Evolutionary conservation across 2,797 vertebrate genomes (phyloP).

Genomic region (Hoplostethus atlanticus): DNA sequence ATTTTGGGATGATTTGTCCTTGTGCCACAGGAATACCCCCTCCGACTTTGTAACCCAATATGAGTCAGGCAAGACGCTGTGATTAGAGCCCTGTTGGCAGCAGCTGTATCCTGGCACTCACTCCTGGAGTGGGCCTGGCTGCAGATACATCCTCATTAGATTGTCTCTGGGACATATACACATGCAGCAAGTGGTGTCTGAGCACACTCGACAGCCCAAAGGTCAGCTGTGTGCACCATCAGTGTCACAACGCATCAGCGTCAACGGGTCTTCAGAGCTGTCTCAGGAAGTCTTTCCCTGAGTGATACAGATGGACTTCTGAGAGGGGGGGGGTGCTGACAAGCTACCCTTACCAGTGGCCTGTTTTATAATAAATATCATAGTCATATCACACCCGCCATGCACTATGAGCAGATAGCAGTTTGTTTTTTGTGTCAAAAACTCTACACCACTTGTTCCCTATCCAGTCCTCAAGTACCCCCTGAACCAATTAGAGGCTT

Average conservation of each 20-base stretch:
- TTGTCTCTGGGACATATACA: slow-evolving; percentile 84
- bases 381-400: slow-evolving; percentile 37
- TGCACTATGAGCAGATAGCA: slow-evolving; percentile 8
- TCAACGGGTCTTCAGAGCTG: slow-evolving; percentile 65
- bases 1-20: slow-evolving; percentile 30
- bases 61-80: slow-evolving; percentile 77
- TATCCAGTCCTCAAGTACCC: too few relatives aligned
- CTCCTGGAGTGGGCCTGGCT: slow-evolving; percentile 78
- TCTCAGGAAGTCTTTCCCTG: slow-evolving; percentile 56
- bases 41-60: slow-evolving; percentile 36
- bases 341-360: slow-evolving; percentile 46
- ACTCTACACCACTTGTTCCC: not conserved
- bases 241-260: slow-evolving; percentile 81
- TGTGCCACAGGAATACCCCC: slow-evolving; percentile 14
- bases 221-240: slow-evolving; percentile 78
- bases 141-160: slow-evolving; percentile 85
- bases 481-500: too few relatives aligned
- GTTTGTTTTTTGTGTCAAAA: not conserved
- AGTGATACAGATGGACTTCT: slow-evolving; percentile 68
- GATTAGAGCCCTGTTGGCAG: slow-evolving; percentile 86
- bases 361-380: slow-evolving; percentile 43
- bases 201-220: slow-evolving; percentile 76
- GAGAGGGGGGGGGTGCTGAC: slow-evolving; percentile 8
- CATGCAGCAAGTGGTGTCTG: slow-evolving; percentile 84
- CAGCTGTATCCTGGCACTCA: slow-evolving; percentile 85